These are phyloP conservation scores for Trichacis sp. DNA, from an alignment of 2,888 invertebrate species.

Conservation along the genomic window DNA sequence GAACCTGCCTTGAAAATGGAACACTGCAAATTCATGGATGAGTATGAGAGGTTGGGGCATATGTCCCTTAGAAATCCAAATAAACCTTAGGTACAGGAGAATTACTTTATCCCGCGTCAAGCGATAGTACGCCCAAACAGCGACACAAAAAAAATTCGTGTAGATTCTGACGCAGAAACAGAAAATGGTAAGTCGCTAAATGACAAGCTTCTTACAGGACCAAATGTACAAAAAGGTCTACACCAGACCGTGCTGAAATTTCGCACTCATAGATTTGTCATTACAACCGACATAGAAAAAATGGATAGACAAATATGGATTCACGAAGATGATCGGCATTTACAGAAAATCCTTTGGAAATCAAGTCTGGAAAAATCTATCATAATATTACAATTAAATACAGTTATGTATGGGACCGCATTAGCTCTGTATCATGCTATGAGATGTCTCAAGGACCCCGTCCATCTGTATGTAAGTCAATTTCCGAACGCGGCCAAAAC, in stretches of 20 bases:
- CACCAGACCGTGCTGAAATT: slow-evolving; percentile 13
- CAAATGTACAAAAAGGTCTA: slow-evolving; percentile 16
- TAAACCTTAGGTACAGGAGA: too few relatives aligned
- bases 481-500: slow-evolving; percentile 18
- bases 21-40: slow-evolving; percentile 26
- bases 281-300: slow-evolving; percentile 29
- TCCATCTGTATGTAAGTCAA: slow-evolving; percentile 13
- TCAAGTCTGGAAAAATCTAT: not conserved
- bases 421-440: slow-evolving; percentile 27
- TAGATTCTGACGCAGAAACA: slow-evolving; percentile 37
- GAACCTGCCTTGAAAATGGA: slow-evolving; percentile 12
- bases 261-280: slow-evolving; percentile 18
- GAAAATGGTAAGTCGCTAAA: slow-evolving; percentile 27
- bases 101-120: slow-evolving; percentile 52
- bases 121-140: slow-evolving; percentile 20
- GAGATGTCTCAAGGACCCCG: slow-evolving; percentile 20
- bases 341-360: slow-evolving; percentile 29
- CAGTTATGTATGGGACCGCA: slow-evolving; percentile 30
- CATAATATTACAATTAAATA: slow-evolving; percentile 14
- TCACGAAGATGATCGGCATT: slow-evolving; percentile 18
- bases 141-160: slow-evolving; percentile 28
- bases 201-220: slow-evolving; percentile 24
- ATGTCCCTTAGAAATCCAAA: too few relatives aligned
- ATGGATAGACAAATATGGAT: slow-evolving; percentile 35
- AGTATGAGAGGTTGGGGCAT: slow-evolving; percentile 23